Percentiles rank a stretch among this genome's conserved stretches.
Conservation (phyloP, 1,140 invertebrate genomes). For the Coelopa frigida region DNA sequence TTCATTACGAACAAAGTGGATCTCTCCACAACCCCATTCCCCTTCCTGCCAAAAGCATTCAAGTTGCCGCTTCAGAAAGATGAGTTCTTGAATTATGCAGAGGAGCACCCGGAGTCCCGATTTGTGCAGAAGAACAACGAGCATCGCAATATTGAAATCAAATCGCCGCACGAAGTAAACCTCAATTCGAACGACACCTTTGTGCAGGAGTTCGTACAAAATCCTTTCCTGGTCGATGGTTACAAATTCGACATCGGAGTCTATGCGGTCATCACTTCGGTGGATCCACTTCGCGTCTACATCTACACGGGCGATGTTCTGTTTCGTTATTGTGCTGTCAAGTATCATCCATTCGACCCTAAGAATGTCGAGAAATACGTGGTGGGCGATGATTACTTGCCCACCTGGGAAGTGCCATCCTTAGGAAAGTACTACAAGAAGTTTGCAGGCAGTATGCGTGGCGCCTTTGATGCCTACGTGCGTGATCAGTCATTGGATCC, state of each 20-base stretch:
- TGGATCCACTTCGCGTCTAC: slow-evolving; percentile 84
- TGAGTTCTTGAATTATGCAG: slow-evolving; percentile 63
- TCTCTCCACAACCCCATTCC: slow-evolving; percentile 68
- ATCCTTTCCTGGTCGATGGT: slow-evolving; percentile 75
- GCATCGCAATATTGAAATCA: slow-evolving; percentile 81
- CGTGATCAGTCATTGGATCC: slow-evolving; percentile 61
- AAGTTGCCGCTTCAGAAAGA: slow-evolving; percentile 72
- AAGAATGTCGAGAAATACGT: slow-evolving; percentile 82
- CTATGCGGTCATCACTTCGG: slow-evolving; percentile 85
- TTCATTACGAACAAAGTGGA: slow-evolving; percentile 93
- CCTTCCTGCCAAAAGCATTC: slow-evolving; percentile 80
- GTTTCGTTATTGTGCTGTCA: slow-evolving; percentile 84
- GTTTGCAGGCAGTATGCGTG: slow-evolving; percentile 77
- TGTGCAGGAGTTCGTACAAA: slow-evolving; percentile 82
- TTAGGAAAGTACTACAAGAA: slow-evolving; percentile 68
- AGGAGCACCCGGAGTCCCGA: slow-evolving; percentile 58
- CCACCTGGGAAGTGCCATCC: slow-evolving; percentile 88
- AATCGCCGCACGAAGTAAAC: slow-evolving; percentile 63
- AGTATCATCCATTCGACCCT: slow-evolving; percentile 88
- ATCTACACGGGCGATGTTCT: slow-evolving; percentile 83
- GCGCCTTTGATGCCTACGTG: slow-evolving; percentile 77
- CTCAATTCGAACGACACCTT: slow-evolving; percentile 70
- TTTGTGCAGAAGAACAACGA: slow-evolving; percentile 92
- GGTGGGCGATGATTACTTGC: slow-evolving; percentile 89
- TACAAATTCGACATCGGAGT: slow-evolving; percentile 96